A percentile compares a stretch with the other conserved stretches of the same genome.
These are phyloP conservation scores for Isoperla grammatica DNA, from an alignment of 2,888 invertebrate species.

Conservation along the genomic window DNA sequence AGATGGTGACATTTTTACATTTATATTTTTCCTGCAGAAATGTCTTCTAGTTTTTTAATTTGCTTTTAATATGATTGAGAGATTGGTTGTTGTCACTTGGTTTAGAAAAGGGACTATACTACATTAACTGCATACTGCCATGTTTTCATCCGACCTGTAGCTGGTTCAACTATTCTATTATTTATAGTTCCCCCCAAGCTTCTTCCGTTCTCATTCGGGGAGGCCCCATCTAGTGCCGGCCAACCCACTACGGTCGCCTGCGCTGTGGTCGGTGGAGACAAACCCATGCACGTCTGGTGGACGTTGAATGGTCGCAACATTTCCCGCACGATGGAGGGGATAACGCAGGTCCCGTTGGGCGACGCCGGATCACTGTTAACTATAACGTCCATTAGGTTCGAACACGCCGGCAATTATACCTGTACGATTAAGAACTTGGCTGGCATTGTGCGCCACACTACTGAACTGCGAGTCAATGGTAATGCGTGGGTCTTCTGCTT, in stretches of 20 bases:
- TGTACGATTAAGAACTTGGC: slow-evolving; percentile 69
- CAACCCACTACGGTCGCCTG: slow-evolving; percentile 54
- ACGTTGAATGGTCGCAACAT: slow-evolving; percentile 56
- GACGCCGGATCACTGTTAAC: slow-evolving; percentile 40
- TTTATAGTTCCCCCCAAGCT: slow-evolving; percentile 44
- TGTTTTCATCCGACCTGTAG: no score
- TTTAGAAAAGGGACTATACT: no score
- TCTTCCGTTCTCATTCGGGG: slow-evolving; percentile 66
- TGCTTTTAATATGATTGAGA: no score
- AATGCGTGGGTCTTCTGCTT: not conserved
- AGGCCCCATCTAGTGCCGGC: slow-evolving; percentile 64
- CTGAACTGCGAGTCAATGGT: slow-evolving; percentile 27
- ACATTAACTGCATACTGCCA: no score
- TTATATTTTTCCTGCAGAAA: no score
- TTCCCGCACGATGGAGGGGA: slow-evolving; percentile 32
- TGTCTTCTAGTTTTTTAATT: no score
- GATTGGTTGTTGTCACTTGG: no score
- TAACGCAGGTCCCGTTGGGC: slow-evolving; percentile 32
- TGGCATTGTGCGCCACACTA: slow-evolving; percentile 46
- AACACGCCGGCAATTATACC: slow-evolving; percentile 69
- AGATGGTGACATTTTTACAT: no score
- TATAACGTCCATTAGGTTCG: slow-evolving; percentile 61
- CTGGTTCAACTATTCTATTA: no score
- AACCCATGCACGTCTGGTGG: slow-evolving; percentile 68
- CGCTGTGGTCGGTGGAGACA: slow-evolving; percentile 59